phyloP scores from a whole-genome alignment of 30 jellyfish, hydroid and myxozoan species.

The Haliclystus octoradiatus region DNA sequence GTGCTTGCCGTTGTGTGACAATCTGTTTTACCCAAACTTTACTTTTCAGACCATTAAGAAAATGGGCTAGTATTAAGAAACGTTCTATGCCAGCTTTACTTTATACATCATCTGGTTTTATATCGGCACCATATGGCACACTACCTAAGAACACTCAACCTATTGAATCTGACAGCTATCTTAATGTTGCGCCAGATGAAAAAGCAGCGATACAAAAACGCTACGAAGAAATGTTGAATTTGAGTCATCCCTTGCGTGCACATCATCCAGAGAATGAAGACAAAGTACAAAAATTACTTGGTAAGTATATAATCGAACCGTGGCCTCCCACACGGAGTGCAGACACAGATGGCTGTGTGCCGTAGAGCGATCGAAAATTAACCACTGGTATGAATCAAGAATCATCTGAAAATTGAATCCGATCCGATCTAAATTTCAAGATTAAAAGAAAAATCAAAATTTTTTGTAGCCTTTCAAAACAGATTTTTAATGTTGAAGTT shows the following conservation, averaged over 20 bases:
- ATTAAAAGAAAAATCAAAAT: too few species aligned
- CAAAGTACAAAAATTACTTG: slow-evolving; percentile 4
- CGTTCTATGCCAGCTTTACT: neutral
- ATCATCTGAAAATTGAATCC: too few species aligned
- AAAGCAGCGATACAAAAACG: slow-evolving; percentile 34
- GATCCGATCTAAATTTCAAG: too few species aligned
- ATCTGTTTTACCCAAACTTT: too few species aligned
- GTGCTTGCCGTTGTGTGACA: too few species aligned
- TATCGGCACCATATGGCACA: neutral
- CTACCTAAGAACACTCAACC: neutral
- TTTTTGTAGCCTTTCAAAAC: too few species aligned
- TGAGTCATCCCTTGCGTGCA: slow-evolving; percentile 26
- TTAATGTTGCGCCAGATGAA: slow-evolving; percentile 1
- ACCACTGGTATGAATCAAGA: too few species aligned
- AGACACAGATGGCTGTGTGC: too few species aligned
- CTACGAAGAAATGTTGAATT: slow-evolving; percentile 27
- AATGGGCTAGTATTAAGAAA: slow-evolving; percentile 28
- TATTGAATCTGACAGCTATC: neutral
- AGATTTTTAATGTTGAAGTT: too few species aligned
- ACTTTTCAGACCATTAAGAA: slow-evolving; percentile 30
- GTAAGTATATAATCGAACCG: too few species aligned
- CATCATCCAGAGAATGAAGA: slow-evolving; percentile 7
- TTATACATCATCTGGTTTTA: neutral
- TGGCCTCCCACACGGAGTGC: too few species aligned
- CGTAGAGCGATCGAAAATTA: too few species aligned